phyloP scores from a whole-genome alignment of 2,888 invertebrate species.

The Eustalomyia histrio region DNA sequence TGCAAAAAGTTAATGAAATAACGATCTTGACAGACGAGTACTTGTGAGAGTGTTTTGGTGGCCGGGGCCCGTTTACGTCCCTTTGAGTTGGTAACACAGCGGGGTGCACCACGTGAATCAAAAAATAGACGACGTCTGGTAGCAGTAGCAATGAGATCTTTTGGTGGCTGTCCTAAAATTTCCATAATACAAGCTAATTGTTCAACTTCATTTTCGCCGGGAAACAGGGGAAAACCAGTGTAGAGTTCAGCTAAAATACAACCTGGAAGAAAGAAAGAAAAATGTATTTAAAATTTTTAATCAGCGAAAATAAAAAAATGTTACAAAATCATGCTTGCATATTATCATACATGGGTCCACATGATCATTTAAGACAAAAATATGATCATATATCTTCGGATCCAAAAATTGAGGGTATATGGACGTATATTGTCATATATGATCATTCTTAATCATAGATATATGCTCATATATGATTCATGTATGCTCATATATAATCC shows the following conservation, averaged over 20 bases:
- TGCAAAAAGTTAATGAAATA: constrained; percentile 94
- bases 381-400: too few relatives aligned
- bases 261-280: constrained; percentile 81
- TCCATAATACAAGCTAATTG: constrained; percentile 99
- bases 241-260: constrained; percentile 97
- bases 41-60: constrained; percentile 89
- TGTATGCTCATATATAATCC: too few relatives aligned
- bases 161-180: constrained; percentile 93
- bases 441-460: too few relatives aligned
- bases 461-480: too few relatives aligned
- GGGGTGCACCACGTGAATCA: constrained; percentile 92
- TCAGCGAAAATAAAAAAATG: too few relatives aligned
- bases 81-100: constrained; percentile 95
- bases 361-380: too few relatives aligned
- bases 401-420: too few relatives aligned
- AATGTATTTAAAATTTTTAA: background rate
- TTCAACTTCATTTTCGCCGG: constrained; percentile 98
- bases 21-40: constrained; percentile 91
- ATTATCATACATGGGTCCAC: too few relatives aligned
- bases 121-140: constrained; percentile 92
- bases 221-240: constrained; percentile 96
- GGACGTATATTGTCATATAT: too few relatives aligned
- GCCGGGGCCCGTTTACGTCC: constrained; percentile 94
- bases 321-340: too few relatives aligned
- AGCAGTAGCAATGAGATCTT: constrained; percentile 90